Evolutionary conservation across 1,140 invertebrate genomes (phyloP).

Genomic region (Calephelis nemesis): DNA sequence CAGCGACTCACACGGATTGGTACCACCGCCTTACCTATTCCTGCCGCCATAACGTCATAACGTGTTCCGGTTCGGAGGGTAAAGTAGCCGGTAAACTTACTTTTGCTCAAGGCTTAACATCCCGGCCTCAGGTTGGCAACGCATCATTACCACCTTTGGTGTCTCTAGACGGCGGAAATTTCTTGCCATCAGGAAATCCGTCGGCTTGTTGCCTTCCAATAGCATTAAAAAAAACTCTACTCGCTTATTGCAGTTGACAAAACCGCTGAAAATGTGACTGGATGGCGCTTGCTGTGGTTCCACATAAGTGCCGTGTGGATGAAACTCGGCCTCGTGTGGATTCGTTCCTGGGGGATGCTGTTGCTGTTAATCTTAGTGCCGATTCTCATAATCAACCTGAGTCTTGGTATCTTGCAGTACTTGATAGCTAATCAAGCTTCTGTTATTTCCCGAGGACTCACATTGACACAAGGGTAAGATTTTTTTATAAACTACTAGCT

Average conservation of each 20-base stretch:
- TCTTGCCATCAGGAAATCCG: no score
- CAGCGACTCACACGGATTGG: no score
- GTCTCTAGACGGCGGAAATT: no score
- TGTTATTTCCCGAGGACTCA: conserved; percentile 43
- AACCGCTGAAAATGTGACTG: conserved; percentile 38
- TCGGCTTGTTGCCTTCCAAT: no score
- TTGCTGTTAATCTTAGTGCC: conserved; percentile 57
- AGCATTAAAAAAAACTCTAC: no score
- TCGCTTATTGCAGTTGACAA: conserved; percentile 43
- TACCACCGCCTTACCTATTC: no score
- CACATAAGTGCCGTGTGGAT: conserved; percentile 59
- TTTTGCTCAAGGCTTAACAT: no score
- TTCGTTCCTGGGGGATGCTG: conserved; percentile 53
- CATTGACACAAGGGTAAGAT: conserved; percentile 54
- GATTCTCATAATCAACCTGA: conserved; percentile 49
- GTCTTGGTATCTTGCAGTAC: conserved; percentile 48
- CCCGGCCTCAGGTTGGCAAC: no score
- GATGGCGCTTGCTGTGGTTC: conserved; percentile 40
- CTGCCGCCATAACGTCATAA: no score
- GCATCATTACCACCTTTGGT: no score
- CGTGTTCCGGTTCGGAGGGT: no score
- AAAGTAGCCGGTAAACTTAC: no score
- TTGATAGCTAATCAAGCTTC: conserved; percentile 36
- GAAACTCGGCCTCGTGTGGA: conserved; percentile 57
- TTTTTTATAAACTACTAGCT: background rate